Evolutionary conservation across 2,888 invertebrate genomes (phyloP).

Genomic region (Podabrus alpinus): DNA sequence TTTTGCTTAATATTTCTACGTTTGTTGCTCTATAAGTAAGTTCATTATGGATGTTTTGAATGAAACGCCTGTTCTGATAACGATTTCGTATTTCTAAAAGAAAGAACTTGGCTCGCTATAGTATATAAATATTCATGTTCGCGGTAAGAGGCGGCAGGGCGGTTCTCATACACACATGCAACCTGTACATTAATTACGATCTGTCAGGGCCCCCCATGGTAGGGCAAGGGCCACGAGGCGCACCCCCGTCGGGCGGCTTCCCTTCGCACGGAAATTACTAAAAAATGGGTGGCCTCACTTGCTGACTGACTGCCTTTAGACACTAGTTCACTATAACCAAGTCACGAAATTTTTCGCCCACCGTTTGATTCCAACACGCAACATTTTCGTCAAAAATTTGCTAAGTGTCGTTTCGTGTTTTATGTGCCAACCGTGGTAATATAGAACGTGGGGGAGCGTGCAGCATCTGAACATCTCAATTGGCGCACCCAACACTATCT

Average conservation of each 20-base stretch:
- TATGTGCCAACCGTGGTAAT: not conserved
- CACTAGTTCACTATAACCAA: constrained; percentile 24
- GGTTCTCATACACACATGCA: constrained; percentile 48
- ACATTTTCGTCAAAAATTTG: constrained; percentile 21
- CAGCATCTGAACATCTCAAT: constrained; percentile 29
- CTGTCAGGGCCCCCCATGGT: constrained; percentile 46
- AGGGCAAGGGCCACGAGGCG: constrained; percentile 42
- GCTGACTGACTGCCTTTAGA: constrained; percentile 32
- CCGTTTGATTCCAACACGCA: constrained; percentile 27
- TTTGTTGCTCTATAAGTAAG: constrained; percentile 6
- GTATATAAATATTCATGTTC: constrained; percentile 39
- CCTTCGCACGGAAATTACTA: constrained; percentile 47
- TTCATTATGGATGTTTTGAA: constrained; percentile 26
- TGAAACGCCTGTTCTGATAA: constrained; percentile 26
- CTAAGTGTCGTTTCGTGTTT: constrained; percentile 6
- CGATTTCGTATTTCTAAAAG: constrained; percentile 30
- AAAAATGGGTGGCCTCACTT: constrained; percentile 48
- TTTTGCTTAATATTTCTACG: not conserved
- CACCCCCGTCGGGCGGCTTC: constrained; percentile 41
- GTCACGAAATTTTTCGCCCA: constrained; percentile 28
- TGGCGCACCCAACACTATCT: constrained; percentile 22
- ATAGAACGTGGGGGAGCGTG: constrained; percentile 5
- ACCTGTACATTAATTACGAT: constrained; percentile 52
- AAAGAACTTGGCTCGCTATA: constrained; percentile 27
- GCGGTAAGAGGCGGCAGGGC: constrained; percentile 44